Base-by-base conservation (phyloP, 2,797 vertebrate genomes). In the Ceryle rudis region DNA sequence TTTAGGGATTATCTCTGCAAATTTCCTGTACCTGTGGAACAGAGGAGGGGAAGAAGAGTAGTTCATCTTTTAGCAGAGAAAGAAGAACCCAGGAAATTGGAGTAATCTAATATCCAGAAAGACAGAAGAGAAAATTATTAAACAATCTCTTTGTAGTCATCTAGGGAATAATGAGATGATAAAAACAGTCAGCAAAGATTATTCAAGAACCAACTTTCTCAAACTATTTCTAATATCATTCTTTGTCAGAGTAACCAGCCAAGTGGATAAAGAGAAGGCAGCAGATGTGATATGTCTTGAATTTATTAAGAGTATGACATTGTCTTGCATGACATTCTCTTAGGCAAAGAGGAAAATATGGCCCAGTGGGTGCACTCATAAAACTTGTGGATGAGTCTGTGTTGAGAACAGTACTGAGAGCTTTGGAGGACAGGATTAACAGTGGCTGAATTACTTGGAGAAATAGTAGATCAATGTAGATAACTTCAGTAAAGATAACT, bases 251-350 rank as follows among this genome's bases (percentile, higher is more conserved):
- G 61, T 28, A 74, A 93, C 78, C 44, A 81, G 83, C 52, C 83
- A 70, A 81, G 86, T 81, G 81, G 52, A 95, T 83, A 89, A 95
- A 84, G 73, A 90, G 52, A 11, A 92, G 49, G 44, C 52, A 95
- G 93, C 57, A 86, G 83, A 81, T 60, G 72, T 66, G 72, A 54
- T 83, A 46, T 16, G 22, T 74, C 83, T 89, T 64, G 77, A 92
- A 90, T 92, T 93, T 89, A 95, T 90, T 83, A 70, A 35, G 77
- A 71, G 29, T 33, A 74, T 89, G 86, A 86, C 73, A 57, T 79
- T 75, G 89, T 67, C 89, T 89, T 81, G 71, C 37, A 35, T 74
- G 62, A 81, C 66, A 81, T 86, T 84, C 89, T 86, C 74, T 74
- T 67, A 65, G 79, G 57, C 31, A 72, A 89, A 81, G 69, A 74